Evolutionary conservation across 2,888 invertebrate species (phyloP), one percentile per base, ranked within the genome.

Genomic region (Exocentrus adspersus): DNA sequence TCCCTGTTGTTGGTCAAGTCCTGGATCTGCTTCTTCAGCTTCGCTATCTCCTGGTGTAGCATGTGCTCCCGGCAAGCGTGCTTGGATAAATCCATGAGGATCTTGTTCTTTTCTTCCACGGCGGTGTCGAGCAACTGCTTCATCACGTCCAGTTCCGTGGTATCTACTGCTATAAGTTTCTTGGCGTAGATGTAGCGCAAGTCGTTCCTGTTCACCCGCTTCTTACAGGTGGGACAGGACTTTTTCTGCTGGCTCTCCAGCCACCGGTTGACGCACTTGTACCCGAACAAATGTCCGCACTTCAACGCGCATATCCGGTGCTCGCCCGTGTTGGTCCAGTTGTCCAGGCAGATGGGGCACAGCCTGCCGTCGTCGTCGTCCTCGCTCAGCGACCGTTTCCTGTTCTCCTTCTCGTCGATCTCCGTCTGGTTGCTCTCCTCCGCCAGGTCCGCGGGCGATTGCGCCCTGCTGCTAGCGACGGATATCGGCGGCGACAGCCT

Each of bases 261-360:
- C 95, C 95, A 95, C 30, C 89, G 85, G 54, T 87, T 83, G 6
- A 95, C 90, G 78, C 97, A 97, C 14, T 86, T 86, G 0, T 88
- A 73, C 0, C 98, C 98, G 81, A 96, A 98, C 5, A 97, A 82
- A 83, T 98, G 98, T 0, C 98, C 98, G 81, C 98, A 98, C 77
- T 90, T 90, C 6, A 98, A 83, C 0, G 94, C 90, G n/a, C 92
- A 91, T 1, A 97, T 83, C 56, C 96, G 86, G 80, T 98, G 98
- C 0, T 87, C 88, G 0, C 97, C 97, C 0, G 91, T 88, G 78
- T 90, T 94, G 2, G 92, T 92, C 94, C 95, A 97, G 1, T 87
- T 83, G 59, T 97, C 97, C 68, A 95, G 85, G 78, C 97, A 97
- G 69, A 97, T 96, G 0, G 95, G 89, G 74, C 97, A 97, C 0